Base-by-base conservation (phyloP, 2,113 vertebrate genomes). In the Manacus vitellinus region DNA sequence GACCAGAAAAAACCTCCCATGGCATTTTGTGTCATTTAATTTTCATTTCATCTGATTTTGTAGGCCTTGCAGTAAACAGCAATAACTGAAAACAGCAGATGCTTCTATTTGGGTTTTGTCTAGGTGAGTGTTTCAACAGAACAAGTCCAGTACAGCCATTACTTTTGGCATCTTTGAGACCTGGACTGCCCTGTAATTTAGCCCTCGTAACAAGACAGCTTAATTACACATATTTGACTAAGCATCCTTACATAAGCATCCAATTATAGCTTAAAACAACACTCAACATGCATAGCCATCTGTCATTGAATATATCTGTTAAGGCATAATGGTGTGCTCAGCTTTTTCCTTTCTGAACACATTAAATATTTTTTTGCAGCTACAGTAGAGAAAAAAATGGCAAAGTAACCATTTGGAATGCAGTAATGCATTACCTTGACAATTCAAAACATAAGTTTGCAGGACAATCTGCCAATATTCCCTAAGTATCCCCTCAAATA, bases 241-340 rank as follows among this genome's bases (percentile, higher is more conserved):
- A 94, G 81, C 68, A 93, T 79, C 59, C 88, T 97, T 97, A 94
- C 65, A n/a, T 94, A 96, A 95, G 79, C 63, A 93, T 55, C 88
- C 88, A 96, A 91, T 93, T 97, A 93, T 86, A 96, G 88, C 85
- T 96, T 90, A 71, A 93, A 96, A 90, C 75, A 96, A 86, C 88
- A 83, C 88, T 96, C 88, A 93, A 85, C 79, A 96, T 67, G 88
- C 94, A 95, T 12, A 71, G 24, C 90, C 92, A 96, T 96, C 90
- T 97, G 94, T 86, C 77, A 86, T 81, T n/a, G 79, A 94, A 66
- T 54, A 3, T 75, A 62, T 85, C 80, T 92, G 85, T 80, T 96
- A 89, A 88, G 41, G 70, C 87, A 92, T 79, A 92, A 81, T 47
- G 25, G 30, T 47, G 20, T 31, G 31, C 62, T 67, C 80, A 76